A percentile compares a stretch with the other conserved stretches of the same genome.
phyloP scores from a whole-genome alignment of 1,140 invertebrate species.

The Akabosia matsudoensis region DNA sequence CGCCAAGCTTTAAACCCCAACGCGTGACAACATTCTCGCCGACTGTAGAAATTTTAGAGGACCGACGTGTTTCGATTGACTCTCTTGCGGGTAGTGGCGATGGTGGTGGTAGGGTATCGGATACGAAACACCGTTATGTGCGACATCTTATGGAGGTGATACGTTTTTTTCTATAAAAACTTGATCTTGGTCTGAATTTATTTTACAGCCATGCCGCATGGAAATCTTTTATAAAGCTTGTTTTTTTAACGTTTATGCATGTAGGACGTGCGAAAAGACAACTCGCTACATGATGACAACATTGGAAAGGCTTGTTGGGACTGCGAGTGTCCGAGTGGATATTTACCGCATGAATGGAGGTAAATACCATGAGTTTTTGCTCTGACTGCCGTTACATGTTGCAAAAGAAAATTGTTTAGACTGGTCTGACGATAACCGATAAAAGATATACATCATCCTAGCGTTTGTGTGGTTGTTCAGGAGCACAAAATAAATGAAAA shows the following conservation, averaged over 20 bases:
- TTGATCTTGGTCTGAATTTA: too few relatives aligned
- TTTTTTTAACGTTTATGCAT: not conserved
- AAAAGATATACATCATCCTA: too few relatives aligned
- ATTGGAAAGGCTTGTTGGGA: constrained; percentile 37
- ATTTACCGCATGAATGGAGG: constrained; percentile 42
- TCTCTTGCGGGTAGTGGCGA: not conserved
- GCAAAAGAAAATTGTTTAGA: too few relatives aligned
- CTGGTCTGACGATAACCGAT: too few relatives aligned
- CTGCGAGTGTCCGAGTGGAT: constrained; percentile 42
- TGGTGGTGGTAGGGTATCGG: not conserved
- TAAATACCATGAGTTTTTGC: not conserved
- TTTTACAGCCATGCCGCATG: not conserved
- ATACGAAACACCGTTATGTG: not conserved
- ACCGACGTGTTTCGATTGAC: not conserved
- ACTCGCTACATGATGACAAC: constrained; percentile 26
- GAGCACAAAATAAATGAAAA: too few relatives aligned
- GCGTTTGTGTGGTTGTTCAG: too few relatives aligned
- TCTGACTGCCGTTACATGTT: too few relatives aligned
- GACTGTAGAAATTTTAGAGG: constrained; percentile 7
- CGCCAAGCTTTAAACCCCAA: not conserved
- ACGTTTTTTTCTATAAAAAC: not conserved
- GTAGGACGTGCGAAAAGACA: not conserved
- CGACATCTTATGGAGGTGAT: not conserved
- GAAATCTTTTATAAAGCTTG: not conserved
- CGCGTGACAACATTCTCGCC: not conserved